Base-by-base conservation (phyloP, 2,113 vertebrate species). In the Nothobranchius kuhntae region DNA sequence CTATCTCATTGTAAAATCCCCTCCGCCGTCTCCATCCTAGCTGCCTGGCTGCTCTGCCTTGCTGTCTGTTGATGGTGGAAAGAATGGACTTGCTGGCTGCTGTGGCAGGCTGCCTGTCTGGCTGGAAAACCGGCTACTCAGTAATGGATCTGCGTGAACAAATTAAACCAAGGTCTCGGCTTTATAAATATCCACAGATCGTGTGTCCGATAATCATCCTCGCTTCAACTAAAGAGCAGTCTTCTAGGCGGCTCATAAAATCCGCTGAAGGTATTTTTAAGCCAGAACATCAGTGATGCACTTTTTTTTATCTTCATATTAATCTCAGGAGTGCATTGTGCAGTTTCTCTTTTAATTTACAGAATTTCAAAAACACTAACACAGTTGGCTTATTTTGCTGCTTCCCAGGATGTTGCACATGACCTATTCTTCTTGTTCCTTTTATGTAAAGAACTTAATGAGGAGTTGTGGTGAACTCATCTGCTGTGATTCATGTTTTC, bases 161-260 rank as follows among this genome's bases (percentile, higher is more conserved):
- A 88, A 92, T 87, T 77, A 91, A 88, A 82, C 78, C 10, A 0
- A 35, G 73, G 80, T 88, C 87, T 86, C 80, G 87, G 73, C 87
- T 91, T 92, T 90, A 92, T 87, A 92, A 91, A 93, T 93, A 92
- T 75, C 86, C 68, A 69, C 70, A 70, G 91, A 91, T 92, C 85
- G 75, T 71, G 81, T 89, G 73, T 91, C 91, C 59, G 75, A 89
- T 89, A 89, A 91, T 87, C 79, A 81, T 87, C 82, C 82, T 75
- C 77, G 73, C 81, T 83, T 86, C 68, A 74, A 44, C 70, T 72
- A 86, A 84, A 82, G 67, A 73, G 81, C 44, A 42, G 65, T 73
- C 84, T 82, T 82, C 78, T 42, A 60, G 68, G 68, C 56, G 65
- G 56, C 73, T 79, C 51, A 51, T 70, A 80, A 87, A 79, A 80